These are phyloP conservation scores for Rhinogobius similis DNA, from an alignment of 2,113 vertebrate genomes.

Conservation along the genomic window DNA sequence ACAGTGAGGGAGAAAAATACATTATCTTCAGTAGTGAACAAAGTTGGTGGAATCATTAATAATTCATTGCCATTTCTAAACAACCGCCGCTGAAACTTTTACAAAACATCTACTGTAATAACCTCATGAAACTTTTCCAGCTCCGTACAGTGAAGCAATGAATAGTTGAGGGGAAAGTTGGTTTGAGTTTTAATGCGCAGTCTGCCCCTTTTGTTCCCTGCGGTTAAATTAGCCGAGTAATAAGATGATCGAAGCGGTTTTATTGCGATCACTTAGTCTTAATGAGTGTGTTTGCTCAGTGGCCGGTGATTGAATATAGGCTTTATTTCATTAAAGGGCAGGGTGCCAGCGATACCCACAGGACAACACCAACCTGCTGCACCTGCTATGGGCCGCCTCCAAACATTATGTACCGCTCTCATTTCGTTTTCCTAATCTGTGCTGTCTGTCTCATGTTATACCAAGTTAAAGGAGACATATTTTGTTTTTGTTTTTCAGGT, in stretches of 20 bases:
- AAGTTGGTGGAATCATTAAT: conserved; percentile 17
- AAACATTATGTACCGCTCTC: background rate
- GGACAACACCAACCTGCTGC: no score
- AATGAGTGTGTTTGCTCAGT: conserved; percentile 61
- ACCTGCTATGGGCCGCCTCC: background rate
- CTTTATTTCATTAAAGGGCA: conserved; percentile 55
- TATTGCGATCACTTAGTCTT: conserved; percentile 57
- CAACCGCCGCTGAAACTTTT: conserved; percentile 1
- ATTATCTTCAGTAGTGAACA: background rate
- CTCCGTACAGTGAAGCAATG: background rate
- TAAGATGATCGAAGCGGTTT: conserved; percentile 51
- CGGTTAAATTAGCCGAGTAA: conserved; percentile 50
- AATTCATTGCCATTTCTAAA: conserved; percentile 6
- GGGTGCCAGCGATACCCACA: conserved; percentile 32
- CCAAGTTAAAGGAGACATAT: no score
- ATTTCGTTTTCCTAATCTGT: conserved; percentile 1
- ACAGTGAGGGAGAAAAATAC: background rate
- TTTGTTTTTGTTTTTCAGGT: no score
- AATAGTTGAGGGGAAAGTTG: no score
- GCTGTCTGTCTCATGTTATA: background rate
- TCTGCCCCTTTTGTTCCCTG: conserved; percentile 48
- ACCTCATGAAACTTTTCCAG: background rate
- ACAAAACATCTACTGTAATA: background rate
- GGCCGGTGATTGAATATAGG: conserved; percentile 55
- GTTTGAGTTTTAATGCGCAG: conserved; percentile 29